Base-by-base conservation (phyloP, 2,888 invertebrate species). In the Bellardia bayeri region DNA sequence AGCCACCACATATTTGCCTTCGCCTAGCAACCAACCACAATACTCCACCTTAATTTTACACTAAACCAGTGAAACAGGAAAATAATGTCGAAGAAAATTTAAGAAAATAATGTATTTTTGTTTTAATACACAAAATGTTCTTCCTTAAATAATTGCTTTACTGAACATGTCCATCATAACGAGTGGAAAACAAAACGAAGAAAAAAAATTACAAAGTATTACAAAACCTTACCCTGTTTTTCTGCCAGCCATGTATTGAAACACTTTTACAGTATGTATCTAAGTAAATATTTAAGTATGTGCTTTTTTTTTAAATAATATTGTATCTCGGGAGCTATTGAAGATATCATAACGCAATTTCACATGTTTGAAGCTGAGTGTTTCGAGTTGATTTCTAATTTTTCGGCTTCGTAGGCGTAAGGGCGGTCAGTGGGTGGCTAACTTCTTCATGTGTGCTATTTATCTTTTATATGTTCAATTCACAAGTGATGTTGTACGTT, bases 11-110 rank as follows among this genome's bases (percentile, higher is more conserved):
- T 61, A 30, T 56, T 56, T 2, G 3, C 16, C 37, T 14, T 74
- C 8, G 9, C 23, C 9, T 5, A n/a, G 37, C 42, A 68, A 7
- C 13, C 8, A 51, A 7, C 13, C 14, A 51, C 23, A 80, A 51
- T 51, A 40, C 80, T 71, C 49, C 69, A 80, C 61, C 80, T 81
- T 72, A 64, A 81, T 45, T 71, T 42, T 54, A 37, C 30, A 9
- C 42, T 56, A 42, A 72, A 81, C 42, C 30, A 7, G 23, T 72
- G 9, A 51, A 37, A 51, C 40, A 71, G 54, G 14, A 63, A 71
- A 54, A 33, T 42, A 42, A 71, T 63, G 30, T 11, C 40, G 2
- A 71, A 63, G 23, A 69, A 79, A 68, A 80, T 80, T 33, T 71
- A 80, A 54, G 80, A 80, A 54, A 63, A 63, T 56, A 72, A 64